Evolutionary conservation across 1,140 invertebrate genomes (phyloP), one percentile per base, ranked within the genome.

Genomic region (Coboldia fuscipes): DNA sequence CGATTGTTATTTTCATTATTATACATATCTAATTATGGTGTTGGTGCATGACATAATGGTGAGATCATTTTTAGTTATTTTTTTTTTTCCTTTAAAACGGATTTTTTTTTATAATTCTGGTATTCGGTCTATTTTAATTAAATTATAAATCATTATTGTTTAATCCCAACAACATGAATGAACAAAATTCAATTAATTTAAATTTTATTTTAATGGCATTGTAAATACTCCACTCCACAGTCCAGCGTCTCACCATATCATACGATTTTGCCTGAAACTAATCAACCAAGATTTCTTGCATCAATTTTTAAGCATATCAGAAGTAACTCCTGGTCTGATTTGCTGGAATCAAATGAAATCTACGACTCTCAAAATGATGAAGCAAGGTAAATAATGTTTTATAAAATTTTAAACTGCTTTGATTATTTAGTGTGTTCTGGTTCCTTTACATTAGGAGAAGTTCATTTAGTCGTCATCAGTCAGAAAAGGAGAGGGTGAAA

Each of bases 261-360:
- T 51, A 92, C 85, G 9, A 81, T 92, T 32, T 70, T 79, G 17
- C 82, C 86, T 42, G 72, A 47, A 5, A 22, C 37, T 0, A 34
- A 30, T n/a, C 17, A 33, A 24, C 27, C 36, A 10, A 34, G 37
- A 33, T 38, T 28, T 33, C 39, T 38, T 28, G 42, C 43, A 7
- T 8, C 33, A n/a, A 47, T 50, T 35, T 48, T 75, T 13, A 77
- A 77, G 43, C 68, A 76, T 34, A 62, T 78, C 35, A 63, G 82
- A n/a, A 88, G 79, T 10, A 86, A 80, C 53, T 88, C 81, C 1
- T 86, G 83, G 68, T 89, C 84, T 0, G 82, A 84, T 43, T 82
- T 79, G 1, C 56, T 77, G 13, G 83, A 89, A 8, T 4, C 13
- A 17, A 16, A 19, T 31, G 4, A 19, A 19, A 4, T 4, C 15